Evolutionary conservation across 2,113 vertebrate species (phyloP).

Genomic region (Chionis minor): DNA sequence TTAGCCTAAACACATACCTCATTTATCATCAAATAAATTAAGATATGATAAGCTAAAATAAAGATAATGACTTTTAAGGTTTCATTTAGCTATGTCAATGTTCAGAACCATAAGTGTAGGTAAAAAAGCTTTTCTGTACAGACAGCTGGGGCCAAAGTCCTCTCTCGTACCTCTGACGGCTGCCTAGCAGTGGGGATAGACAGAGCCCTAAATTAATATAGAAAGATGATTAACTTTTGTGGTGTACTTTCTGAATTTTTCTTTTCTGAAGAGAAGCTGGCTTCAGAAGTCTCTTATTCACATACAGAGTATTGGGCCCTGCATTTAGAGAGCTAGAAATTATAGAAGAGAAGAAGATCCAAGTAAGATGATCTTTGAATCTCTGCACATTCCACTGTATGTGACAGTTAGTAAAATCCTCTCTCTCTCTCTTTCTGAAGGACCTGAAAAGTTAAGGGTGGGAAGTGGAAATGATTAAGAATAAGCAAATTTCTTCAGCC

Average conservation of each 20-base stretch:
- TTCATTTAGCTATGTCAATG: not conserved
- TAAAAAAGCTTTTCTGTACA: not conserved
- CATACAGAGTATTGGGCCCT: not conserved
- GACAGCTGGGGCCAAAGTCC: not conserved
- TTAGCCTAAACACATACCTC: not conserved
- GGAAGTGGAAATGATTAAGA: not conserved
- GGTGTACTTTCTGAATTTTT: not conserved
- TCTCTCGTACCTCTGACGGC: not conserved
- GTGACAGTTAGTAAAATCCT: not conserved
- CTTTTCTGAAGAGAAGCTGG: rapidly evolving
- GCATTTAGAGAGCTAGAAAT: not conserved
- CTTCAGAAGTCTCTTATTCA: not conserved
- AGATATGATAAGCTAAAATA: not conserved
- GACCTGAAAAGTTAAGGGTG: not conserved
- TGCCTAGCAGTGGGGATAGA: not conserved
- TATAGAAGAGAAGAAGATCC: not conserved
- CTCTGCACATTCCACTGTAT: not conserved
- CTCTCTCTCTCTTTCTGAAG: not conserved
- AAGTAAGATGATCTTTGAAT: not conserved
- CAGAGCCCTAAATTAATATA: not conserved
- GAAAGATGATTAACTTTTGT: not conserved
- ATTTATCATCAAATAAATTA: conserved; percentile 5
- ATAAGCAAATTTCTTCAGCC: not conserved
- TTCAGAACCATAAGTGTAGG: not conserved
- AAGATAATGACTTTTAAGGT: not conserved